Percentiles rank a stretch among this genome's conserved stretches.
phyloP scores from a whole-genome alignment of 2,888 invertebrate genomes.

The Lottia gigantea region DNA sequence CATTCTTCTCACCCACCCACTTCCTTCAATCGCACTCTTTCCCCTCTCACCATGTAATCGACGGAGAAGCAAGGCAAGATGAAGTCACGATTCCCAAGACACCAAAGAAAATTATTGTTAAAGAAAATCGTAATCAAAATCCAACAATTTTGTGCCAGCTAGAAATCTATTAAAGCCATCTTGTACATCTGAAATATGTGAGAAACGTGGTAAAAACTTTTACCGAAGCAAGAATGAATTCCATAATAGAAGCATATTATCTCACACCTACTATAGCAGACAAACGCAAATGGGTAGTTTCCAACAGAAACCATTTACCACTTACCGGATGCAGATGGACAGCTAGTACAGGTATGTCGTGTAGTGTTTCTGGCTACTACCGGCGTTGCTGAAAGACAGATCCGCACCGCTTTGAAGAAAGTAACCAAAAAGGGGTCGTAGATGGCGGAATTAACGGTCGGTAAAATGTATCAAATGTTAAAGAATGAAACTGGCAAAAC shows the following conservation, averaged over 20 bases:
- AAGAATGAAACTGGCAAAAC: not conserved
- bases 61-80: no score
- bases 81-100: no score
- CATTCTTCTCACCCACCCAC: no score
- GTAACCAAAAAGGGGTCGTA: not conserved
- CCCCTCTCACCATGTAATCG: no score
- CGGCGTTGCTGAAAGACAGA: not conserved
- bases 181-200: not conserved
- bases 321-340: not conserved
- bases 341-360: not conserved
- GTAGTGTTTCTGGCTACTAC: not conserved
- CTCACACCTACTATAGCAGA: not conserved
- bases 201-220: not conserved
- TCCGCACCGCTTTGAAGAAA: not conserved
- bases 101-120: not conserved
- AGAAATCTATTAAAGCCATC: not conserved
- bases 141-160: not conserved
- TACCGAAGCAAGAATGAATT: not conserved
- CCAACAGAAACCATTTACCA: not conserved
- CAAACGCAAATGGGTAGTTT: not conserved
- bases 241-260: not conserved
- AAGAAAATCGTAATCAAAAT: not conserved
- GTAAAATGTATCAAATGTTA: not conserved
- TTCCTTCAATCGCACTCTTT: no score
- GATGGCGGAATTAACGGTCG: not conserved